A percentile compares a stretch with the other conserved stretches of the same genome.
These are phyloP conservation scores for Tetranychus piercei DNA, from an alignment of 2,888 invertebrate species.

Conservation along the genomic window DNA sequence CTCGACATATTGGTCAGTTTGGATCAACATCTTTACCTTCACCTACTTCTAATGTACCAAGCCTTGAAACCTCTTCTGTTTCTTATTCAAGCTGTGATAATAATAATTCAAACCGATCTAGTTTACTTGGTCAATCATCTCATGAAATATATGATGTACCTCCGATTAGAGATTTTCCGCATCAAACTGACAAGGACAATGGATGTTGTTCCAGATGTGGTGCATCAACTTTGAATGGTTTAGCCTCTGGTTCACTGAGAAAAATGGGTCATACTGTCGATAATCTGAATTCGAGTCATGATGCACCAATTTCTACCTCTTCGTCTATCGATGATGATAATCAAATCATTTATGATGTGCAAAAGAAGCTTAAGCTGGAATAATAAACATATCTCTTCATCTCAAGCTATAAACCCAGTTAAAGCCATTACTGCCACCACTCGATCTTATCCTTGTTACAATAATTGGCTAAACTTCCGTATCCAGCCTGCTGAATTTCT, in stretches of 20 bases:
- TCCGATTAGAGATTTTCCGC: not conserved
- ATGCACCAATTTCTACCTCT: not conserved
- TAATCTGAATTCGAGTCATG: not conserved
- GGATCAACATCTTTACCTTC: not conserved
- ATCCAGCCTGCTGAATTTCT: too few relatives aligned
- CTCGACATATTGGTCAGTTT: not conserved
- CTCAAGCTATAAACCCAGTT: not conserved
- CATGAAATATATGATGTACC: not conserved
- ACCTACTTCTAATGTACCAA: not conserved
- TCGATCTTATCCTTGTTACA: not conserved
- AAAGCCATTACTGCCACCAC: not conserved
- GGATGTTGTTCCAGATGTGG: not conserved
- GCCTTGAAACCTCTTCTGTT: not conserved
- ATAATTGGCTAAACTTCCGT: not conserved
- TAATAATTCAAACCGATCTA: not conserved
- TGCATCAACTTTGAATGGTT: not conserved
- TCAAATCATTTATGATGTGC: not conserved
- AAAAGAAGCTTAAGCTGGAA: not conserved
- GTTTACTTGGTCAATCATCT: not conserved
- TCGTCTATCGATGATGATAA: not conserved
- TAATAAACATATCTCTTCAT: not conserved
- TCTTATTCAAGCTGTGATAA: not conserved
- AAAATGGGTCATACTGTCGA: not conserved
- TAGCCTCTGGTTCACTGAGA: not conserved
- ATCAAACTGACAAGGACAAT: not conserved